A percentile compares a stretch with the other conserved stretches of the same genome.
Conservation (phyloP, 2,888 invertebrate genomes). For the Nephrocerus scutellatus region DNA sequence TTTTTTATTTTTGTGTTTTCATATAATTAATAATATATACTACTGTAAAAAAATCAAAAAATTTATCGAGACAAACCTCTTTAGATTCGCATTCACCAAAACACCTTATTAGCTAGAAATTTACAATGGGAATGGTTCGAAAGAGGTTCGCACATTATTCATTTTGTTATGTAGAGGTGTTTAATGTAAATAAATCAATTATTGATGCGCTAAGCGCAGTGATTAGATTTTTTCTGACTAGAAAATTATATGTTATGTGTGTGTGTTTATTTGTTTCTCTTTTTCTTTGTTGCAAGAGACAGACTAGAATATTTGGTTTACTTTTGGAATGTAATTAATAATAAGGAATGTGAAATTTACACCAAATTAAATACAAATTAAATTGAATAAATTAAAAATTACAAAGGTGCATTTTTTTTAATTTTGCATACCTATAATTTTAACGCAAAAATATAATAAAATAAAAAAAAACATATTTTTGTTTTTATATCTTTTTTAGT, state of each 20-base stretch:
- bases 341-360: slow-evolving; percentile 18
- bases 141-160: slow-evolving; percentile 12
- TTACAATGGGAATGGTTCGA: slow-evolving; percentile 22
- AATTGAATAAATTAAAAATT: slow-evolving; percentile 10
- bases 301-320: slow-evolving; percentile 16
- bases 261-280: slow-evolving; percentile 19
- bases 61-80: too few species aligned
- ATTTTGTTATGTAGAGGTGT: not conserved
- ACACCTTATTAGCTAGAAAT: slow-evolving; percentile 26
- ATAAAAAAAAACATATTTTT: too few species aligned
- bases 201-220: slow-evolving; percentile 22
- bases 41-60: too few species aligned
- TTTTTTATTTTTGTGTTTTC: slow-evolving; percentile 8
- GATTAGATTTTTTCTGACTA: slow-evolving; percentile 5
- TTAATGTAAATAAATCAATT: not conserved
- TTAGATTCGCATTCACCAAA: slow-evolving; percentile 22
- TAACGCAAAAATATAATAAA: slow-evolving; percentile 7
- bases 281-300: slow-evolving; percentile 6
- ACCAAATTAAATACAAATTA: slow-evolving; percentile 11
- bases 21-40: slow-evolving; percentile 16
- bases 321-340: slow-evolving; percentile 10
- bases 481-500: slow-evolving; percentile 4
- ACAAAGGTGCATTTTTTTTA: not conserved
- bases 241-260: slow-evolving; percentile 4
- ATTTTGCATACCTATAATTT: slow-evolving; percentile 5